Evolutionary conservation across 1,140 invertebrate genomes (phyloP), one percentile per base, ranked within the genome.

Genomic region (Caenorhabditis latens): DNA sequence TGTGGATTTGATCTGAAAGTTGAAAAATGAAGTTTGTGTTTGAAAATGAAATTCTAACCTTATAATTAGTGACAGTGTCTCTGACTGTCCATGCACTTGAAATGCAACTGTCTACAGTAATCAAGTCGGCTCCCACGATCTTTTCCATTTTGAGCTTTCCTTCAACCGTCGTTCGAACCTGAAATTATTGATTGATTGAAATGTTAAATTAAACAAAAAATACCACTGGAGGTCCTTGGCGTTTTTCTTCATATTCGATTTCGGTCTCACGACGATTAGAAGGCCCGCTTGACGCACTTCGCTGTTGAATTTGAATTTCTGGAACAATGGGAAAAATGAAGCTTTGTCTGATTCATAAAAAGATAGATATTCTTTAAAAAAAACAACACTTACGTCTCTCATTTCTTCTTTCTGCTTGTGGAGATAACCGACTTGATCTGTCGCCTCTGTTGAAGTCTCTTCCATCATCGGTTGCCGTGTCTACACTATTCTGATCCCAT

Each of bases 21-120:
- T 53, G 40, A 53, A 4, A 32, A 9, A 8, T 58, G 3, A 13
- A 42, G 11, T 79, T 53, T 46, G 19, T 14, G n/a, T 84, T n/a
- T 58, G 16, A 58, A 19, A n/a, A 13, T 43, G 71, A 42, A 32
- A 16, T 16, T 3, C 42, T 16, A n/a, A 88, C 87, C 87, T 89
- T 89, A 83, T 89, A 89, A 61, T 89, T 89, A 8, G 86, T 89
- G 48, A 88, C 86, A 46, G 88, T 89, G 65, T 89, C 88, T 82
- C 83, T 82, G 32, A 89, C 87, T 46, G 88, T 89, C 88, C 88
- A 89, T 58, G 86, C 88, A 63, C 83, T 85, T 40, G 83, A 83
- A 58, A 89, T 84, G 61, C 86, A 86, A 50, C 84, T 85, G 42
- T 89, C 88, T 43, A 89, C 87, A 55, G 88, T 89, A 48, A 88